Base-by-base conservation (phyloP, 2,888 invertebrate species). In the Eupithecia dodoneata region DNA sequence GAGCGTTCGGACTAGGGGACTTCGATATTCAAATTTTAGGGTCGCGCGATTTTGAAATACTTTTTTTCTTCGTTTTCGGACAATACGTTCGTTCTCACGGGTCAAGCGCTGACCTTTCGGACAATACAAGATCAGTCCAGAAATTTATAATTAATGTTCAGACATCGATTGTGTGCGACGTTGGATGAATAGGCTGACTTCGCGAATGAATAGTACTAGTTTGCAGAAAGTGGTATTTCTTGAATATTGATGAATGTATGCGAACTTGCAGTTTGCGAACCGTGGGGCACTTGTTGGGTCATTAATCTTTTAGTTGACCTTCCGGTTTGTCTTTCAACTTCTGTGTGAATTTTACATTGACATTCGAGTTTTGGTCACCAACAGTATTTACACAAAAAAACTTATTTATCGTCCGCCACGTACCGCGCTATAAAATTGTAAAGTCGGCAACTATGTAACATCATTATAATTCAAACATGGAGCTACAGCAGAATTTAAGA, bases 121-220 rank as follows among this genome's bases (percentile, higher is more conserved):
- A 93, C 92, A 92, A 92, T 90, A 78, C 86, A 85, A 88, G 88
- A 90, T 91, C 89, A 90, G 91, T 89, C 84, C 88, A 90, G 91
- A 91, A 93, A 92, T 76, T 94, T 92, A 93, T 95, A 95, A 95
- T 94, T 95, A 94, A 95, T 94, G 93, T 88, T 87, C 86, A 84
- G 81, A 85, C 85, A 89, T 86, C 86, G 88, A 87, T 93, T 93
- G 93, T 93, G 86, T 81, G 87, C 89, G 18, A 45, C 55, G 18
- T 41, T 55, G 69, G 55, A 81, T 75, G 47, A 71, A 70, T 69
- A 69, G 69, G 30, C 63, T 70, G 59, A 89, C 67, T 73, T 80
- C 90, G 91, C 91, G 90, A 84, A 88, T 92, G 89, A 84, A 85
- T 83, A 83, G 85, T 81, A 87, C 89, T 88, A 89, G 89, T 89